phyloP scores from a whole-genome alignment of 2,797 vertebrate genomes.

The Lates japonicus region DNA sequence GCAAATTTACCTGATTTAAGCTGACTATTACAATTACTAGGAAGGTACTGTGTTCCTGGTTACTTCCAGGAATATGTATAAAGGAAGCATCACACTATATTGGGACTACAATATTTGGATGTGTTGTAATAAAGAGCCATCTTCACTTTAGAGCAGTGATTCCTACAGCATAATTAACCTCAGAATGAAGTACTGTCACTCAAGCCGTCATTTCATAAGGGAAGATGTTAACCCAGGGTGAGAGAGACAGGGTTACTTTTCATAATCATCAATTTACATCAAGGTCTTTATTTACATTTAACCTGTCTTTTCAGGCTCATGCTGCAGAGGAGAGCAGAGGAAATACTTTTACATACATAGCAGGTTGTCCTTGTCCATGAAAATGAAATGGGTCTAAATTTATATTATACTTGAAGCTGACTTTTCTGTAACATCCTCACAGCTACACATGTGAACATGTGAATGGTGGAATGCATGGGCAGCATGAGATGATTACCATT shows the following conservation, averaged over 20 bases:
- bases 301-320: background rate
- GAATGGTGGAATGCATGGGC: background rate
- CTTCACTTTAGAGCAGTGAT: constrained; percentile 1
- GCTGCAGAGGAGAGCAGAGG: background rate
- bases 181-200: constrained; percentile 25
- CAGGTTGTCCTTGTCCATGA: background rate
- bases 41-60: background rate
- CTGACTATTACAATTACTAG: background rate
- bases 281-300: constrained; percentile 11
- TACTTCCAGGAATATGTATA: background rate
- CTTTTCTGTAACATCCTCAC: background rate
- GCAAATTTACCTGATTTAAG: background rate
- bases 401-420: background rate
- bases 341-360: background rate
- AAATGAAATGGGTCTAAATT: background rate
- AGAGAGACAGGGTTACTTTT: constrained; percentile 28
- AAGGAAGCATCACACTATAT: background rate
- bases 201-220: constrained; percentile 9
- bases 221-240: constrained; percentile 34
- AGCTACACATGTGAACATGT: background rate
- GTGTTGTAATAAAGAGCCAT: constrained; percentile 6
- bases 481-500: background rate
- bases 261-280: constrained; percentile 35
- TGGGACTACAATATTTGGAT: background rate
- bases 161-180: constrained; percentile 17